Conservation (phyloP, 1,140 invertebrate genomes). For the Drosophila watanabei region DNA sequence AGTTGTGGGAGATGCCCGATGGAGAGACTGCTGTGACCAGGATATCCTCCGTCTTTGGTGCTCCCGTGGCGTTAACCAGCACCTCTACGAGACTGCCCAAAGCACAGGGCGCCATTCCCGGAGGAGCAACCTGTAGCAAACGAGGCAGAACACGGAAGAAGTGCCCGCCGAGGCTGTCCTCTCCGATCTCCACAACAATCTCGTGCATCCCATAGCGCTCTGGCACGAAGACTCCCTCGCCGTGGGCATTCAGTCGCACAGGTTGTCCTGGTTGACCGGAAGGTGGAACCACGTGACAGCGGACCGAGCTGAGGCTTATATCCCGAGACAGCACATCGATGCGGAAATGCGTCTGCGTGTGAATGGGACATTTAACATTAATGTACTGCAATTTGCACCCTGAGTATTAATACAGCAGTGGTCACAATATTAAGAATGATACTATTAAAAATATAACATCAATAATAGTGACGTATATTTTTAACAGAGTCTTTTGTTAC, state of each 20-base stretch:
- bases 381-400: conserved; percentile 17
- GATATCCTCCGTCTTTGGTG: conserved; percentile 92
- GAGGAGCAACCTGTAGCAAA: conserved; percentile 93
- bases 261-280: conserved; percentile 88
- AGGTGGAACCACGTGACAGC: conserved; percentile 93
- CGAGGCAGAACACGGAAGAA: conserved; percentile 95
- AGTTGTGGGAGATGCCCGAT: conserved; percentile 91
- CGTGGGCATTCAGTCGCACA: conserved; percentile 89
- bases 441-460: background rate
- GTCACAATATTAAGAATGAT: background rate
- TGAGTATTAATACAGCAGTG: conserved; percentile 8
- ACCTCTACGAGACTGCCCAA: conserved; percentile 98
- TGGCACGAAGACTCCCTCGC: conserved; percentile 94
- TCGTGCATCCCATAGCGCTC: conserved; percentile 97
- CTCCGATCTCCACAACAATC: conserved; percentile 88
- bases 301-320: conserved; percentile 91
- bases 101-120: conserved; percentile 97
- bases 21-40: conserved; percentile 96
- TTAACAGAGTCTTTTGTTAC: background rate
- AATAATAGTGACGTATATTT: background rate
- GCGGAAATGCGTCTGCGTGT: conserved; percentile 91
- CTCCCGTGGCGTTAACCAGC: conserved; percentile 95
- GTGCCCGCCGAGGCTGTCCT: conserved; percentile 88
- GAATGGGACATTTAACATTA: conserved; percentile 72
- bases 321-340: conserved; percentile 92